Conservation (phyloP, 2,797 vertebrate species). For the Molothrus aeneus region DNA sequence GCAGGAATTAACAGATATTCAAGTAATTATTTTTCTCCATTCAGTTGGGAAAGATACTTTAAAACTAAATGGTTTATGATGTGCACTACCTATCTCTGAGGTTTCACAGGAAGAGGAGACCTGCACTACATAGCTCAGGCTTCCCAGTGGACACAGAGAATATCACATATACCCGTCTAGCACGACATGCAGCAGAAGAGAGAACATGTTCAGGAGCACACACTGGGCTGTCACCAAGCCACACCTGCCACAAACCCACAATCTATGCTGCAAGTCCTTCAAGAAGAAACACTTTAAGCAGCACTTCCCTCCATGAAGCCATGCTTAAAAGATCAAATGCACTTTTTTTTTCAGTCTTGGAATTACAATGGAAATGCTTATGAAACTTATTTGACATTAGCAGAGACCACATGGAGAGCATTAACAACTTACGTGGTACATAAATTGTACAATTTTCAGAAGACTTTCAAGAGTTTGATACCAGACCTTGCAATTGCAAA, state of each 20-base stretch:
- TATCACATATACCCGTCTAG: accelerated
- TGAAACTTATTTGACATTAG: not conserved
- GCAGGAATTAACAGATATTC: not conserved
- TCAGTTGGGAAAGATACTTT: not conserved
- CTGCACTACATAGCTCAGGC: accelerated
- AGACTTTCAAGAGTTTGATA: not conserved
- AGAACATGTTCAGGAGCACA: not conserved
- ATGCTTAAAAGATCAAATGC: not conserved
- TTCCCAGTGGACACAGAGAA: not conserved
- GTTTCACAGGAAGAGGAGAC: not conserved
- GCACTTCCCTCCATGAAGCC: not conserved
- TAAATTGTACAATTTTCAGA: not conserved
- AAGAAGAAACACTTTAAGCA: not conserved
- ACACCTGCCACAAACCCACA: not conserved
- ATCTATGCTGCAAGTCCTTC: not conserved
- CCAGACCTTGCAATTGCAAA: not conserved
- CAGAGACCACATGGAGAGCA: not conserved
- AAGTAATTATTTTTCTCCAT: not conserved
- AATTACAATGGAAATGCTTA: not conserved
- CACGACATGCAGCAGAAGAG: not conserved
- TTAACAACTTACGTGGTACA: not conserved
- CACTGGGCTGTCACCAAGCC: not conserved
- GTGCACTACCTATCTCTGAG: not conserved
- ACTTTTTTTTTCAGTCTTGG: not conserved
- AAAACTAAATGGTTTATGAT: not conserved